Evolutionary conservation across 2,888 invertebrate species (phyloP).

Genomic region (Adelphocoris suturalis): DNA sequence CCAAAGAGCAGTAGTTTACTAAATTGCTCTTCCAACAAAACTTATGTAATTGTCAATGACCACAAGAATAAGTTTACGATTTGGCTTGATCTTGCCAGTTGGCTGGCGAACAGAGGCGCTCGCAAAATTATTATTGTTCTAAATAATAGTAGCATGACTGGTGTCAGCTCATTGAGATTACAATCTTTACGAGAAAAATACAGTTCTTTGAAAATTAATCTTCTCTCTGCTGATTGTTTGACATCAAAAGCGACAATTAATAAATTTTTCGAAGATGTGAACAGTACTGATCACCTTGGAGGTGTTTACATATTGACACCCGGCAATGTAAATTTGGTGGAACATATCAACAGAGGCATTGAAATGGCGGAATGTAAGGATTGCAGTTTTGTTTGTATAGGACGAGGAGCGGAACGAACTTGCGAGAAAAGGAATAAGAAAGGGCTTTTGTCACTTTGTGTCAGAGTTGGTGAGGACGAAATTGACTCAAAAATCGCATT

Average conservation of each 20-base stretch:
- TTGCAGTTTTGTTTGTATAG: conserved; percentile 51
- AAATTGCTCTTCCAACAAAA: conserved; percentile 17
- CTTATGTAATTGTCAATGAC: conserved; percentile 7
- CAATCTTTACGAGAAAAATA: conserved; percentile 5
- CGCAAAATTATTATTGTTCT: conserved; percentile 31
- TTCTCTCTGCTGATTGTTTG: background rate
- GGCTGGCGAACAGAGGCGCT: conserved; percentile 40
- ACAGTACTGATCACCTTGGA: background rate
- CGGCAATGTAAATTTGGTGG: conserved; percentile 15
- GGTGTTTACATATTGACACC: conserved; percentile 10
- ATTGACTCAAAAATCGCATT: background rate
- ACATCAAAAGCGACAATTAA: background rate
- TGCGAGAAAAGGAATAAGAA: conserved; percentile 43
- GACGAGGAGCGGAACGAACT: conserved; percentile 30
- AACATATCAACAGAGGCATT: background rate
- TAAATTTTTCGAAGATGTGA: background rate
- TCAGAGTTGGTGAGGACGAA: background rate
- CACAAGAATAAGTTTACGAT: background rate
- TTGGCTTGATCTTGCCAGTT: conserved; percentile 34
- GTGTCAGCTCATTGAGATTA: conserved; percentile 18
- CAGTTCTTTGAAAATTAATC: background rate
- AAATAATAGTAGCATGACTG: background rate
- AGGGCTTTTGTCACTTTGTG: conserved; percentile 41
- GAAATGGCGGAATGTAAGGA: background rate
- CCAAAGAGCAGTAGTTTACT: background rate